Percentiles rank a stretch among this genome's conserved stretches.
These are phyloP conservation scores for Cyrtodaria siliqua DNA, from an alignment of 2,888 invertebrate genomes.

Conservation along the genomic window DNA sequence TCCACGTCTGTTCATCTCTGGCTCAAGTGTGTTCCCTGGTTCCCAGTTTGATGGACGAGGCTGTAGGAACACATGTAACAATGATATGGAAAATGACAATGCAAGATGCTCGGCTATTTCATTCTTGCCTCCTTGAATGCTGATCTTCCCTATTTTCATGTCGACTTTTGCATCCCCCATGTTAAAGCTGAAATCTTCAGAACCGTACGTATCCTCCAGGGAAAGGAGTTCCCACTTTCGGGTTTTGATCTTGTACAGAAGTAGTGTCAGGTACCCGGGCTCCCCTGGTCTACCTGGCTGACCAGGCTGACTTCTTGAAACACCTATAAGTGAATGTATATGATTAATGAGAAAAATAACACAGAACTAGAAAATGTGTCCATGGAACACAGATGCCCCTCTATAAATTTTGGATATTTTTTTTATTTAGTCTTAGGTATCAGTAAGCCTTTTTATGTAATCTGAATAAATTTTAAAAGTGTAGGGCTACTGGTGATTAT, in stretches of 20 bases:
- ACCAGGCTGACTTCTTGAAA: slow-evolving; percentile 27
- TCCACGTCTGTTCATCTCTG: slow-evolving; percentile 43
- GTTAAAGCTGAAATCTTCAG: slow-evolving; percentile 72
- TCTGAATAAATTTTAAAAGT: too few species aligned
- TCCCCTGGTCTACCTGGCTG: slow-evolving; percentile 76
- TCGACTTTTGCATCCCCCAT: slow-evolving; percentile 75
- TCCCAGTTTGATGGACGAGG: slow-evolving; percentile 83
- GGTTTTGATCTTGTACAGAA: slow-evolving; percentile 76
- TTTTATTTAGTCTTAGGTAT: too few species aligned
- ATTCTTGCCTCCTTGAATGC: slow-evolving; percentile 53
- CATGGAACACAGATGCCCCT: too few species aligned
- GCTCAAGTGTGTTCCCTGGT: slow-evolving; percentile 64
- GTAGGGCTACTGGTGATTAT: too few species aligned
- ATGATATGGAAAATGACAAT: slow-evolving; percentile 85
- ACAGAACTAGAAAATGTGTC: too few species aligned
- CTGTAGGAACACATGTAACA: slow-evolving; percentile 87
- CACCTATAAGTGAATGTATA: neutral
- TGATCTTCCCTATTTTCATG: slow-evolving; percentile 78
- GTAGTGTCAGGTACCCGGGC: slow-evolving; percentile 80
- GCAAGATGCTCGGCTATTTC: slow-evolving; percentile 86
- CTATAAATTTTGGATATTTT: too few species aligned
- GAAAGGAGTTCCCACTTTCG: slow-evolving; percentile 69
- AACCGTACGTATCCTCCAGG: slow-evolving; percentile 69
- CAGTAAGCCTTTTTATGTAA: too few species aligned
- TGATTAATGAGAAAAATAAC: too few species aligned